Conservation (phyloP, 1,140 invertebrate species). For the Chlorops oryzae region DNA sequence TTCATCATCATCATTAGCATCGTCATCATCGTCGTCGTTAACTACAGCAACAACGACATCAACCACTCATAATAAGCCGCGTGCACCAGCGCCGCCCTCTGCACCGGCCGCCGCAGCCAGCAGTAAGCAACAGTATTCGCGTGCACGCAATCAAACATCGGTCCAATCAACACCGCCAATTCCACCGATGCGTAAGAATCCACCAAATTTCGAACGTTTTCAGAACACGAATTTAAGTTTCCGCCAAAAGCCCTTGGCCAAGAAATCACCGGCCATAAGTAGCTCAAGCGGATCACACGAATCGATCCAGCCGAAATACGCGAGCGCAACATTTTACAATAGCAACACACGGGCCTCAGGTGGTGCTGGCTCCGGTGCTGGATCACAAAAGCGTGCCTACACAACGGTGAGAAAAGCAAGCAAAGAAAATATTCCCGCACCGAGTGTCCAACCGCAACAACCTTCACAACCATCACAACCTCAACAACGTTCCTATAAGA, state of each 20-base stretch:
- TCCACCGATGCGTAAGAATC: slow-evolving; percentile 5
- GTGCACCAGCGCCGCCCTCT: slow-evolving; percentile 9
- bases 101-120: slow-evolving; percentile 2
- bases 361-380: slow-evolving; percentile 4
- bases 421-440: slow-evolving; percentile 34
- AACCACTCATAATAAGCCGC: slow-evolving; percentile 13
- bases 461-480: neutral
- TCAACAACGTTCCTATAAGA: slow-evolving; percentile 24
- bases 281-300: slow-evolving; percentile 12
- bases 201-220: slow-evolving; percentile 14
- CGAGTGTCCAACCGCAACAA: slow-evolving; percentile 16
- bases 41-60: slow-evolving; percentile 5
- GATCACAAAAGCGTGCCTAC: slow-evolving; percentile 40
- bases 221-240: slow-evolving; percentile 16
- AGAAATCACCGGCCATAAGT: slow-evolving; percentile 4
- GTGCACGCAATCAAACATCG: slow-evolving; percentile 10
- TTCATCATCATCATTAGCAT: neutral
- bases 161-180: neutral
- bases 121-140: slow-evolving; percentile 24
- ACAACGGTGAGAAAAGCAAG: slow-evolving; percentile 26
- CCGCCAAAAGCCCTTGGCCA: slow-evolving; percentile 8
- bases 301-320: slow-evolving; percentile 14
- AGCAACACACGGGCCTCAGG: slow-evolving; percentile 1
- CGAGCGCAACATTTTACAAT: slow-evolving; percentile 8
- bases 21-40: no score